Evolutionary conservation across 2,888 invertebrate genomes (phyloP), one percentile per base, ranked within the genome.

Genomic region (Ophion slaviceki): DNA sequence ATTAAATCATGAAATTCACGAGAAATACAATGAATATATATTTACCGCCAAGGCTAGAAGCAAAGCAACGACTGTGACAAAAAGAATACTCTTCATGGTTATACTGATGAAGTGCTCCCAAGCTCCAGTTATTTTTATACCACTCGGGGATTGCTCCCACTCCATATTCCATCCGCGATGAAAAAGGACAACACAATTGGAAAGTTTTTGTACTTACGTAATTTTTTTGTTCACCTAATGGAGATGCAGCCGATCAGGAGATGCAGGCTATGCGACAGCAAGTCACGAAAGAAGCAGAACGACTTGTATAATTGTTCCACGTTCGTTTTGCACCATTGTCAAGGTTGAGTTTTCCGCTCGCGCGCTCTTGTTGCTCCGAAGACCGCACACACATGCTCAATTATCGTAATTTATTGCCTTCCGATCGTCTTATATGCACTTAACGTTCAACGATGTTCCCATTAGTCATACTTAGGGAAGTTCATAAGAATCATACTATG

Each of bases 51-150:
- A 64, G 36, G 74, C 85, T 24, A 82, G 57, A 28, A 85, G 45
- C 59, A 75, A 70, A 7, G 85, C 77, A 8, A 74, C 24, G 66
- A 85, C 70, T 82, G 32, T 70, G 32, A 75, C 70, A 10, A 85
- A 66, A 47, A 82, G 74, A 59, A 85, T 32, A 20, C 32, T 45
- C 75, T 85, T 85, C 85, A 85, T 85, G 78, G 66, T 75, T 82
- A 47, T 72, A 72, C 79, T 67, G 81, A 68, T 36, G 68, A 24
- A 17, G n/a, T 47, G 17, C 36, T 28, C 11, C 10, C 20, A 32
- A 36, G 53, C 57, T 40, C 62, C 76, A 17, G 36, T n/a, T 64
- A 68, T 79, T 82, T 85, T 79, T 79, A 83, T 79, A 78, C 32
- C 20, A 45, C n/a, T 36, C 47, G 36, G 64, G 36, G 36, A 80